Conservation (phyloP, 2,797 vertebrate genomes). For the Lepus townsendii region DNA sequence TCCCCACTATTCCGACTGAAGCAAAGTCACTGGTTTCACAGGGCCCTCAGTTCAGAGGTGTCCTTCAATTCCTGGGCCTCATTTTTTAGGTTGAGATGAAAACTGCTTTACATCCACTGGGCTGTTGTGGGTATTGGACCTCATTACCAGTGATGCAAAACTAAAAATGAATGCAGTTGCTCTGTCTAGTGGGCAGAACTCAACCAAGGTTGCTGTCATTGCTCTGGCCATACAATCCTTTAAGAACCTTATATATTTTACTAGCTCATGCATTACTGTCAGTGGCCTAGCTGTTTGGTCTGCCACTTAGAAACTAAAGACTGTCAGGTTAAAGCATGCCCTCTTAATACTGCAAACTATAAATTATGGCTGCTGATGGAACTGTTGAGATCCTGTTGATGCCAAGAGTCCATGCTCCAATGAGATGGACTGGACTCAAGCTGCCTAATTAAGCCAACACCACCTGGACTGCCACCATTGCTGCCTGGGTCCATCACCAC, state of each 20-base stretch:
- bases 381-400: not conserved
- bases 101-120: not conserved
- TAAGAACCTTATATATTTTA: not conserved
- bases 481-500: not conserved
- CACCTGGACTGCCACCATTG: not conserved
- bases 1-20: not conserved
- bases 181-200: not conserved
- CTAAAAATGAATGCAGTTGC: not conserved
- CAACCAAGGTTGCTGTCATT: not conserved
- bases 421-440: not conserved
- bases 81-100: not conserved
- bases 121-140: not conserved
- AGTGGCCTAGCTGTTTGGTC: not conserved
- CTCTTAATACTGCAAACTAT: not conserved
- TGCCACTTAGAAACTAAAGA: constrained; percentile 31
- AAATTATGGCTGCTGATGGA: not conserved
- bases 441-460: not conserved
- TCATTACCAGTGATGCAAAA: not conserved
- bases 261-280: not conserved
- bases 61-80: not conserved
- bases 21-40: not conserved
- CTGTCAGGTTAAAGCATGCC: not conserved
- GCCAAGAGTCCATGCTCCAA: not conserved
- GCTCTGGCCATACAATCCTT: not conserved
- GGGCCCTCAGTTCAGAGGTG: not conserved